Conservation (phyloP, 2,888 invertebrate species). For the Agrotis clavis region DNA sequence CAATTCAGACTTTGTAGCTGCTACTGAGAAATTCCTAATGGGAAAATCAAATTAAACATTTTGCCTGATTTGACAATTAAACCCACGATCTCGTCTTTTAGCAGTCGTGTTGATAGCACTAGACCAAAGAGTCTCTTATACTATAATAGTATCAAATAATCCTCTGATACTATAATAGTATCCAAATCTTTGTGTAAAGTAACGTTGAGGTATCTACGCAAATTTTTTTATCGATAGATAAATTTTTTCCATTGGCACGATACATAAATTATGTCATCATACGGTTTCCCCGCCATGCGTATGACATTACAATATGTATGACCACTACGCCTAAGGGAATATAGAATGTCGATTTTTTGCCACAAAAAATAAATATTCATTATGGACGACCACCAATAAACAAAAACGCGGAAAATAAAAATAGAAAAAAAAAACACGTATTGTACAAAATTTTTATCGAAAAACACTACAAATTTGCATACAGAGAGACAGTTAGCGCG, state of each 20-base stretch:
- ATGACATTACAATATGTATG: conserved; percentile 40
- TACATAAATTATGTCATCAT: conserved; percentile 14
- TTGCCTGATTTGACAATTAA: too few species aligned
- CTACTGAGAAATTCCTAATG: too few species aligned
- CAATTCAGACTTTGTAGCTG: too few species aligned
- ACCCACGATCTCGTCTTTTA: too few species aligned
- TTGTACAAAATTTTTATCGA: conserved; percentile 28
- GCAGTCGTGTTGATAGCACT: too few species aligned
- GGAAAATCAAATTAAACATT: too few species aligned
- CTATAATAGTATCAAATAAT: too few species aligned
- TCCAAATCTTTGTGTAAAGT: neutral
- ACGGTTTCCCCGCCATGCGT: conserved; percentile 6
- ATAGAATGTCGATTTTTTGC: conserved; percentile 20
- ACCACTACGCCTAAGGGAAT: conserved; percentile 46
- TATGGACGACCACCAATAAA: conserved; percentile 42
- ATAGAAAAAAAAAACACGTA: conserved; percentile 30
- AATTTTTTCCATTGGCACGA: neutral
- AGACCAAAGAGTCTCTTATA: too few species aligned
- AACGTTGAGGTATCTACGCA: neutral
- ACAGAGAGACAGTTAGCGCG: conserved; percentile 42
- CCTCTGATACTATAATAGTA: too few species aligned
- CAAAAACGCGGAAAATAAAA: conserved; percentile 37
- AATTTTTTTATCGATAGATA: neutral
- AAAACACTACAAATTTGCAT: conserved; percentile 51
- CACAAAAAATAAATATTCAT: conserved; percentile 56